phyloP scores from a whole-genome alignment of 2,797 vertebrate genomes.

The Garrulus glandarius region DNA sequence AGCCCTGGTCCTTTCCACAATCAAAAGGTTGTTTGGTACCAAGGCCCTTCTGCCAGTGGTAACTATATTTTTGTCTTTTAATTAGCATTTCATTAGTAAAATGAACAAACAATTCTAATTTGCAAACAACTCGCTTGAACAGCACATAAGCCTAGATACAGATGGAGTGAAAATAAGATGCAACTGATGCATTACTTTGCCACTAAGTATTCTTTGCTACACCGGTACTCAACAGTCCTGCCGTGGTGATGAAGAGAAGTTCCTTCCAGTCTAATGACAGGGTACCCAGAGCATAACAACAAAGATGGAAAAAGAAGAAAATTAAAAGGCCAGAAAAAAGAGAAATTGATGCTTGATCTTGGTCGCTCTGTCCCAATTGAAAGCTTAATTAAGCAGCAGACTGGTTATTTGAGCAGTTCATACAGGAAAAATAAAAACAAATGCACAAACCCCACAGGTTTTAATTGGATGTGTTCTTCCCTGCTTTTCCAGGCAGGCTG shows the following conservation, averaged over 20 bases:
- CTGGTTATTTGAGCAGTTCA: not conserved
- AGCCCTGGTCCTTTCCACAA: not conserved
- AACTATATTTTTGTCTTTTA: not conserved
- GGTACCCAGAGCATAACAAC: not conserved
- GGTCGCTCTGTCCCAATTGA: not conserved
- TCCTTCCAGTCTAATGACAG: not conserved
- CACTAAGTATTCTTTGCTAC: not conserved
- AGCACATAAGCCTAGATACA: not conserved
- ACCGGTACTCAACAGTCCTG: not conserved
- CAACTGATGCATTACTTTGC: not conserved
- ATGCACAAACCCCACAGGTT: not conserved
- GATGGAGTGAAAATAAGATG: not conserved
- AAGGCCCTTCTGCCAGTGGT: not conserved
- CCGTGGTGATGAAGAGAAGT: not conserved
- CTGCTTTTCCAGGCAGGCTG: not conserved
- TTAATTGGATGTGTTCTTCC: not conserved
- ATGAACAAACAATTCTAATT: not conserved
- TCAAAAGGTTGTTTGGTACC: not conserved
- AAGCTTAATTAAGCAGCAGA: not conserved
- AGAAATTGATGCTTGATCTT: not conserved
- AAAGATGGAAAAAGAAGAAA: not conserved
- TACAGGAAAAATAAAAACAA: not conserved
- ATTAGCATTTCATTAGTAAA: not conserved
- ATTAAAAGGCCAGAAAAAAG: rapidly evolving
- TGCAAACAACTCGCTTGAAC: not conserved